These are phyloP conservation scores for Marcusenius ussheri DNA, from an alignment of 2,113 vertebrate species.

Conservation along the genomic window DNA sequence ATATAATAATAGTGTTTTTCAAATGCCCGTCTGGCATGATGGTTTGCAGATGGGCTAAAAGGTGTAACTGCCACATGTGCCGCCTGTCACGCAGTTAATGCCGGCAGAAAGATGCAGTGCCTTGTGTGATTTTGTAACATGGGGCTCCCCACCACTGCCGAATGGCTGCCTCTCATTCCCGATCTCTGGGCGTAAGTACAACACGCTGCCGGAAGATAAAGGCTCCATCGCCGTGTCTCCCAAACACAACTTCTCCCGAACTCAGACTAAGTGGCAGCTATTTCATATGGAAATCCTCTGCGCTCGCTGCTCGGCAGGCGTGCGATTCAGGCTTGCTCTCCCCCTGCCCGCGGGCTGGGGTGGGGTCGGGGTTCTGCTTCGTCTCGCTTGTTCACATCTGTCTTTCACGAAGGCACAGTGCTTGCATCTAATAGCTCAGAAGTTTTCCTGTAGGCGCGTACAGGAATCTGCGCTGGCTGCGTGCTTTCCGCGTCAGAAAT, in stretches of 20 bases:
- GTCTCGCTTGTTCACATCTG: conserved; percentile 16
- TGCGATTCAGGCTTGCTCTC: neutral
- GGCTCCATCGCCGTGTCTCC: neutral
- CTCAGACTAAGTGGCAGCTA: conserved; percentile 2
- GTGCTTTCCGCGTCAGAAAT: neutral
- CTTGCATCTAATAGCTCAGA: neutral
- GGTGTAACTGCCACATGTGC: neutral
- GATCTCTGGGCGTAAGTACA: neutral
- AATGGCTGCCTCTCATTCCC: neutral
- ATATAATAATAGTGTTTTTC: neutral
- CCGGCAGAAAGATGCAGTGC: neutral
- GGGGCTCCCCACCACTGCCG: neutral
- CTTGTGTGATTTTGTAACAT: neutral
- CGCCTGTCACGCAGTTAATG: conserved; percentile 1
- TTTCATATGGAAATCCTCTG: conserved; percentile 22
- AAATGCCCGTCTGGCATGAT: neutral
- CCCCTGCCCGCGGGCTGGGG: neutral
- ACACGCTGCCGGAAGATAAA: conserved; percentile 10
- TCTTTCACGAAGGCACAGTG: neutral
- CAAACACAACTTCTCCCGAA: neutral
- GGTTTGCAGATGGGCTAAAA: neutral
- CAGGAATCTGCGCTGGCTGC: neutral
- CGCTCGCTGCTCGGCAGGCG: neutral
- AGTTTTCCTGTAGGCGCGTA: neutral
- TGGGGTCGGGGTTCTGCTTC: conserved; percentile 3